Conservation (phyloP, 2,888 invertebrate genomes). For the Ophonus ardosiacus region DNA sequence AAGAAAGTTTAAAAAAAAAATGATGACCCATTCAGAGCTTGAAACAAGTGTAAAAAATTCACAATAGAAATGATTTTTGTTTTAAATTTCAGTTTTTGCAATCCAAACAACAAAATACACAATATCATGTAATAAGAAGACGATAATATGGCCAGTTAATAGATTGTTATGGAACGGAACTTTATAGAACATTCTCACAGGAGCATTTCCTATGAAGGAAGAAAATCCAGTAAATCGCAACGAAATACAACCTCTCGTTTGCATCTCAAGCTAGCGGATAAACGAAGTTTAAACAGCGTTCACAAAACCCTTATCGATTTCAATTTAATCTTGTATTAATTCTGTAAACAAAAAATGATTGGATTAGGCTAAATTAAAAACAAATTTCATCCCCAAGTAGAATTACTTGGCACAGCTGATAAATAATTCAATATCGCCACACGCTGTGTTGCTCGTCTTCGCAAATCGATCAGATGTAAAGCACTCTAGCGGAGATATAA, state of each 20-base stretch:
- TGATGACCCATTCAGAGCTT: too few relatives aligned
- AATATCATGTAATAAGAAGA: too few relatives aligned
- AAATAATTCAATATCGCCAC: conserved; percentile 46
- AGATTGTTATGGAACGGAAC: conserved; percentile 12
- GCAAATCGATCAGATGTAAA: conserved; percentile 41
- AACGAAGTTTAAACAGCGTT: conserved; percentile 54
- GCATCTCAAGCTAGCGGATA: conserved; percentile 45
- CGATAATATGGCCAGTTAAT: background rate
- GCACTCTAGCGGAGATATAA: conserved; percentile 34
- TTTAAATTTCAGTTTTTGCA: too few relatives aligned
- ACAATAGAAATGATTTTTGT: too few relatives aligned
- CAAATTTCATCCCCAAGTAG: conserved; percentile 39
- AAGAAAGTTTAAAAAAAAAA: too few relatives aligned
- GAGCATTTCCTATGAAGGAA: background rate
- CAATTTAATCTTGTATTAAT: conserved; percentile 56
- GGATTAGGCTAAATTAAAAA: conserved; percentile 56
- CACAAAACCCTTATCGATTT: conserved; percentile 55
- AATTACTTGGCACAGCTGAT: conserved; percentile 37
- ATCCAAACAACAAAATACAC: too few relatives aligned
- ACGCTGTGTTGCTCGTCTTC: conserved; percentile 31
- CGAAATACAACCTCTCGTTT: conserved; percentile 14
- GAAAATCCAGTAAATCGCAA: conserved; percentile 47
- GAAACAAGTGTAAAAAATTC: too few relatives aligned
- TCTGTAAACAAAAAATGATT: conserved; percentile 55
- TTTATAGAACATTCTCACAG: conserved; percentile 6